These are phyloP conservation scores for Poliocrania exsul DNA, from an alignment of 2,797 vertebrate species.

Conservation along the genomic window DNA sequence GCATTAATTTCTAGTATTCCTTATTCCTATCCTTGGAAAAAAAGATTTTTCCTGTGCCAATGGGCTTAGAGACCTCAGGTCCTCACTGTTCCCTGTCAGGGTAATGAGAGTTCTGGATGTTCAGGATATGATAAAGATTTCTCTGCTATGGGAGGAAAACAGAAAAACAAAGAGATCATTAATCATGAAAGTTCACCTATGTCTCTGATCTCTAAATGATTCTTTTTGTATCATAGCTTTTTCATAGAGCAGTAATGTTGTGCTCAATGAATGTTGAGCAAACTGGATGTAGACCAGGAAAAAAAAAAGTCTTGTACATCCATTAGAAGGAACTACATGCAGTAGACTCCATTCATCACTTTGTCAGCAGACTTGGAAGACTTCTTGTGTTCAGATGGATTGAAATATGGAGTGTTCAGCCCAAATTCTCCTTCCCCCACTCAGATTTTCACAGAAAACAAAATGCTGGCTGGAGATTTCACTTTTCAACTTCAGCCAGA, in stretches of 20 bases:
- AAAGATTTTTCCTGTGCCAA: not conserved
- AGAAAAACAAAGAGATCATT: not conserved
- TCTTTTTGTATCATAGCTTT: not conserved
- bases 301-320: not conserved
- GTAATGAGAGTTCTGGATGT: not conserved
- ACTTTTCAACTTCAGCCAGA: conserved; percentile 4
- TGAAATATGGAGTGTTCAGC: not conserved
- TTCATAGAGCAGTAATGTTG: not conserved
- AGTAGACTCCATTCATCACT: conserved; percentile 28
- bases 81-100: not conserved
- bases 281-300: not conserved
- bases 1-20: not conserved
- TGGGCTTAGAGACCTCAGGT: not conserved
- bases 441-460: not conserved
- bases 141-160: not conserved
- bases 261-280: not conserved
- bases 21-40: not conserved
- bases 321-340: not conserved
- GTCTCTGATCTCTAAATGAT: not conserved
- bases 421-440: conserved; percentile 4
- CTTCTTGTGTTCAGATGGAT: not conserved
- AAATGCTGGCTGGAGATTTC: not conserved
- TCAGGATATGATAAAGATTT: not conserved
- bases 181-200: not conserved
- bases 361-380: not conserved